phyloP scores from a whole-genome alignment of 2,888 invertebrate species.

The Rhabditoides inermis region DNA sequence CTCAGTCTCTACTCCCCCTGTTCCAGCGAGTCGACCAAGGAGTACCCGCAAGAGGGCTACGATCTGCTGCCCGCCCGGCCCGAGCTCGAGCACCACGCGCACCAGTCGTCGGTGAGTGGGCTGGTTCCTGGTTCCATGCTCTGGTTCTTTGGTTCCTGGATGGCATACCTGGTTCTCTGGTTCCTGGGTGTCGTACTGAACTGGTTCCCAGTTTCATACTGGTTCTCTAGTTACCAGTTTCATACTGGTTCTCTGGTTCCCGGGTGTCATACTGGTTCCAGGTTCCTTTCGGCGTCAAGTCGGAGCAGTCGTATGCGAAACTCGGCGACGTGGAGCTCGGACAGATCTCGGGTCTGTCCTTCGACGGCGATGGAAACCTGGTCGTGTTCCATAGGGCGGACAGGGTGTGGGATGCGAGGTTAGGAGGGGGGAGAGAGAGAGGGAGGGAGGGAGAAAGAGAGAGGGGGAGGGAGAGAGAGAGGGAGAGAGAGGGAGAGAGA shows the following conservation, averaged over 20 bases:
- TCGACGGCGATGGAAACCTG: constrained; percentile 68
- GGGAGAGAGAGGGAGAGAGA: too few species aligned
- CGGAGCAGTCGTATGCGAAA: constrained; percentile 22
- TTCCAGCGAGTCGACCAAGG: too few species aligned
- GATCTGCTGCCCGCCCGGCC: constrained; percentile 37
- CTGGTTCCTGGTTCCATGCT: neutral
- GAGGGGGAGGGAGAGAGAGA: constrained; percentile 62
- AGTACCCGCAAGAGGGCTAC: constrained; percentile 37
- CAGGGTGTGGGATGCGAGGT: constrained; percentile 65
- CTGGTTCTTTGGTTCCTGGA: too few species aligned
- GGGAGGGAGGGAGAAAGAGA: constrained; percentile 66
- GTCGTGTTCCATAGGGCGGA: constrained; percentile 77
- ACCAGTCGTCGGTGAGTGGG: constrained; percentile 28
- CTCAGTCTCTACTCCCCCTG: too few species aligned
- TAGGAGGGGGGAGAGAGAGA: too few species aligned
- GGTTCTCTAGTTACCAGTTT: neutral
- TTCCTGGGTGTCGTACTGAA: too few species aligned
- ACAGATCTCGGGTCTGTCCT: constrained; percentile 69
- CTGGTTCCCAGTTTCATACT: neutral
- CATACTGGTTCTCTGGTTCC: neutral
- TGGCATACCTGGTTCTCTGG: too few species aligned
- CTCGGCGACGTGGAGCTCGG: constrained; percentile 60
- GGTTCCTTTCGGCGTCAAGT: constrained; percentile 46
- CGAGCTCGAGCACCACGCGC: constrained; percentile 55
- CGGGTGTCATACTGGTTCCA: constrained; percentile 7